Base-by-base conservation (phyloP, 2,888 invertebrate genomes). In the Limnephilus lunatus region DNA sequence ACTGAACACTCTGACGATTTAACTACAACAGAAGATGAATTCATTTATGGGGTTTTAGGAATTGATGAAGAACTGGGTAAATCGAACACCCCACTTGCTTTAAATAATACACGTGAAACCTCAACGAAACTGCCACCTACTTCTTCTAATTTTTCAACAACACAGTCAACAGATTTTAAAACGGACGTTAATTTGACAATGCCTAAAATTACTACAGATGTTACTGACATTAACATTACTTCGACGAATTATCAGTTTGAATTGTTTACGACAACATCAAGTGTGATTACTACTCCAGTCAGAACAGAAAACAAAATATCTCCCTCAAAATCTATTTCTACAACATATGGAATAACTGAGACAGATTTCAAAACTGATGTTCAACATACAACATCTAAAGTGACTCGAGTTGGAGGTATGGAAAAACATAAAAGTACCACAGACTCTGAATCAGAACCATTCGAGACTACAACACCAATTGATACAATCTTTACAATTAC, bases 11-110 rank as follows among this genome's bases (percentile, higher is more conserved):
- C 19, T 1, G 39, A 35, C 7, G 25, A 15, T 85, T 39, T 85
- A 35, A 85, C 85, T 39, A 85, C 92, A 30, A 91, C 91, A 14
- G 91, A 92, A 7, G 92, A 92, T 85, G 93, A 93, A 81, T 93
- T 93, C 90, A 92, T 48, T n/a, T 93, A 89, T 88, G 92, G 87
- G 12, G 91, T 92, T 48, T 81, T 90, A n/a, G 92, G 91, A 91
- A 91, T 86, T 15, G 85, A 89, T 92, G 89, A 90, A 31, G 48
- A 89, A 30, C 85, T 93, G 48, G 92, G 90, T 44, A 91, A 93
- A 92, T 90, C 90, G 19, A 90, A 92, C 44, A 92, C 90, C 53
- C 93, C 93, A 30, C 19, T 39, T 15, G 39, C 35, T 86, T 32
- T 44, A 87, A 92, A 88, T 89, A 44, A 48, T 48, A 44, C 86